Conservation (phyloP, 1,140 invertebrate genomes). For the Dendroctonus valens region DNA sequence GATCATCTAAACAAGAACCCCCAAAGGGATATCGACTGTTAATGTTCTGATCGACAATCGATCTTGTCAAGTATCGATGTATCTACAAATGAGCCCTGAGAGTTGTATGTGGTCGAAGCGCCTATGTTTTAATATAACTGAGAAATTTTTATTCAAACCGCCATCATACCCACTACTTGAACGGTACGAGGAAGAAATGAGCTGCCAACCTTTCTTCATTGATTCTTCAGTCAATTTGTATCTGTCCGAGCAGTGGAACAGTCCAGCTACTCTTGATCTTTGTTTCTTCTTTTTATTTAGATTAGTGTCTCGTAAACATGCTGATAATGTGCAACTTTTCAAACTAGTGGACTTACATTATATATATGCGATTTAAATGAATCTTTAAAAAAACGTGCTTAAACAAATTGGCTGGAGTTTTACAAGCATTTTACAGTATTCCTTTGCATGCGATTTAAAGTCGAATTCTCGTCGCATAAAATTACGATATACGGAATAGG, state of each 20-base stretch:
- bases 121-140: constrained; percentile 11
- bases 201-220: constrained; percentile 22
- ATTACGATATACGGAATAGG: constrained; percentile 6
- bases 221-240: constrained; percentile 21
- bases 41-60: constrained; percentile 16
- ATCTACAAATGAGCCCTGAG: constrained; percentile 27
- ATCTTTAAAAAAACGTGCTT: background rate
- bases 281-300: background rate
- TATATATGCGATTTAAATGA: background rate
- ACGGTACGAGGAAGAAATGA: too few species aligned
- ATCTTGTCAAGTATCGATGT: constrained; percentile 26
- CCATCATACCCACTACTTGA: constrained; percentile 8
- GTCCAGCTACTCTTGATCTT: background rate
- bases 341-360: too few species aligned
- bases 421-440: background rate
- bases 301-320: background rate
- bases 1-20: constrained; percentile 4
- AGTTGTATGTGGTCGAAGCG: constrained; percentile 7
- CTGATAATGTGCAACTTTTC: too few species aligned
- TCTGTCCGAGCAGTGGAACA: constrained; percentile 2
- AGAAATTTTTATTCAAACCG: constrained; percentile 10
- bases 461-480: constrained; percentile 5
- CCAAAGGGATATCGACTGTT: constrained; percentile 20
- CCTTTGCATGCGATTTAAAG: constrained; percentile 8
- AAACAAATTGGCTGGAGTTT: constrained; percentile 1